Conservation (phyloP, 2,888 invertebrate genomes). For the Nymphalis urticae region DNA sequence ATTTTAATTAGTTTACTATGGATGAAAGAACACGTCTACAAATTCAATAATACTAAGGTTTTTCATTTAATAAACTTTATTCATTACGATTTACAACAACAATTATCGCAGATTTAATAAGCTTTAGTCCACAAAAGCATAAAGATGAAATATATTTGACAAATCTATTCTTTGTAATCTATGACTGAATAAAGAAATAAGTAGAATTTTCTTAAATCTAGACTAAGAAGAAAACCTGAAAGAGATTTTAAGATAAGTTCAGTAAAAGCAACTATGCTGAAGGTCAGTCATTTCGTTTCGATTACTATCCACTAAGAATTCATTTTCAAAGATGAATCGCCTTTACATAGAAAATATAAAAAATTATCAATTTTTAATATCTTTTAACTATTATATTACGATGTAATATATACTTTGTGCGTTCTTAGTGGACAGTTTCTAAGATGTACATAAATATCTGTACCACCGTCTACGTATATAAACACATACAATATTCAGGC, state of each 20-base stretch:
- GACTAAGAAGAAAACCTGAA: slow-evolving; percentile 7
- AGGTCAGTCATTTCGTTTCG: slow-evolving; percentile 33
- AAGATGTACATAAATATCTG: slow-evolving; percentile 2
- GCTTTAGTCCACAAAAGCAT: slow-evolving; percentile 29
- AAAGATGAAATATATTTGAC: slow-evolving; percentile 23
- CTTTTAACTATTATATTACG: not conserved
- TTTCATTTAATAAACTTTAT: slow-evolving; percentile 24
- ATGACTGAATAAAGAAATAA: slow-evolving; percentile 16
- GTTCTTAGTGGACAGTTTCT: slow-evolving; percentile 14
- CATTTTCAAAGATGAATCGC: not conserved
- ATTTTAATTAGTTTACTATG: not conserved
- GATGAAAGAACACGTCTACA: slow-evolving; percentile 6
- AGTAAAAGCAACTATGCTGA: slow-evolving; percentile 23
- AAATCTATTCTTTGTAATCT: slow-evolving; percentile 13
- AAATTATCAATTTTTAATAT: not conserved
- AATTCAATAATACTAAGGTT: slow-evolving; percentile 14
- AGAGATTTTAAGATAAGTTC: not conserved
- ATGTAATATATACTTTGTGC: not conserved
- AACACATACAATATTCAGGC: slow-evolving; percentile 1
- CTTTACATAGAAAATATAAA: not conserved
- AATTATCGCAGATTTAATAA: slow-evolving; percentile 17
- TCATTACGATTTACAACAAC: slow-evolving; percentile 24
- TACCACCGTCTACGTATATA: not conserved
- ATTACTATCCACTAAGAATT: slow-evolving; percentile 15
- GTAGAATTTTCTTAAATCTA: slow-evolving; percentile 4